Conservation (phyloP, 2,113 vertebrate genomes). For the Scopus umbretta region DNA sequence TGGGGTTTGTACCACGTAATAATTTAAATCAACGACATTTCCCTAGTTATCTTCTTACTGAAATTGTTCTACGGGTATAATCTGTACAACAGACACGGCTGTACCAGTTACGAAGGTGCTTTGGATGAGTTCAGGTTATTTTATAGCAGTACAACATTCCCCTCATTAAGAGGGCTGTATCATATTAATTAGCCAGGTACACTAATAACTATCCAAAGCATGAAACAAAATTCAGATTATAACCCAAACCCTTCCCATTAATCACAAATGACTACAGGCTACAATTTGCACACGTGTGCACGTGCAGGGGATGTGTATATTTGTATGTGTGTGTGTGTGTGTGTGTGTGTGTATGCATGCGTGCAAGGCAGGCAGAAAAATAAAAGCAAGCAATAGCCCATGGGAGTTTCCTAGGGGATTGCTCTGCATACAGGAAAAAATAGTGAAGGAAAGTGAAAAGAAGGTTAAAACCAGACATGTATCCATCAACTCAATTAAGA, state of each 20-base stretch:
- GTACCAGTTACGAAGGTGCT: background rate
- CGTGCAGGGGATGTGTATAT: fast-evolving
- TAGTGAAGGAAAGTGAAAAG: background rate
- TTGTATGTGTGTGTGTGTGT: background rate
- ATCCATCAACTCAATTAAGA: background rate
- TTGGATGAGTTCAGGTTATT: background rate
- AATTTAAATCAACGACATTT: background rate
- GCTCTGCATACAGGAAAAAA: background rate
- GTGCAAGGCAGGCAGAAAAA: background rate
- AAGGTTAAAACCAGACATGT: background rate
- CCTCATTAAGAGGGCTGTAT: background rate
- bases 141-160: background rate
- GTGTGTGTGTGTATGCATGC: fast-evolving
- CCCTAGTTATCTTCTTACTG: background rate
- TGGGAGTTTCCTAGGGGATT: background rate
- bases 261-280: background rate
- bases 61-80: background rate
- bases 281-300: background rate
- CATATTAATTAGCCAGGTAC: background rate
- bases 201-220: background rate
- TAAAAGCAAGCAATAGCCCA: background rate
- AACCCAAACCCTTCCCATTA: background rate
- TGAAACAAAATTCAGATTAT: background rate
- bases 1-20: background rate
- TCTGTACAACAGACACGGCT: background rate